A percentile compares a stretch with the other conserved stretches of the same genome.
phyloP scores from a whole-genome alignment of 2,113 vertebrate genomes.

The Xyliphius kryptos region DNA sequence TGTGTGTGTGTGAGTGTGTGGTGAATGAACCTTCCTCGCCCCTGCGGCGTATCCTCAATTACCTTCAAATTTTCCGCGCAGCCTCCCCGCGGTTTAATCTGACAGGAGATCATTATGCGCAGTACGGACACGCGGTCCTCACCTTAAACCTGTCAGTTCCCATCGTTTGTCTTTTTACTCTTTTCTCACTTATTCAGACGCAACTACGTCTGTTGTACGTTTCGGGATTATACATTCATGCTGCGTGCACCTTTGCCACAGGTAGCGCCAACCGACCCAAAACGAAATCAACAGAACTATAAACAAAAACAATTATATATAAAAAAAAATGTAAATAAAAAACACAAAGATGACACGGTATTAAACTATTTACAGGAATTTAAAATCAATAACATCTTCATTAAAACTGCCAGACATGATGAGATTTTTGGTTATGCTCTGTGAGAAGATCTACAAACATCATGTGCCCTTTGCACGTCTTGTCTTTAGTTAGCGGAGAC shows the following conservation, averaged over 20 bases:
- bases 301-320: constrained; percentile 40
- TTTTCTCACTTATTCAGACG: constrained; percentile 17
- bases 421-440: no score
- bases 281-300: not conserved
- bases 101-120: constrained; percentile 18
- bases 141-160: constrained; percentile 25
- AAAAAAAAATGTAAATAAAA: no score
- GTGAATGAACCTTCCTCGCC: constrained; percentile 2
- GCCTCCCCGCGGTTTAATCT: constrained; percentile 11
- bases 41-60: constrained; percentile 14
- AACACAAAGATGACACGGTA: constrained; percentile 29
- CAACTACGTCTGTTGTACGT: not conserved
- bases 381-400: no score
- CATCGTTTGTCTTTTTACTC: not conserved
- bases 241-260: not conserved
- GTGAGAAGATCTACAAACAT: no score
- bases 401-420: no score
- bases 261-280: no score
- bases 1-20: constrained; percentile 16
- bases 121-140: constrained; percentile 11
- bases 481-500: no score
- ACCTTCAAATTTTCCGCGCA: constrained; percentile 30
- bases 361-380: constrained; percentile 9
- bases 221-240: not conserved
- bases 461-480: no score